Base-by-base conservation (phyloP, 2,113 vertebrate genomes). In the Tragelaphus buxtoni region DNA sequence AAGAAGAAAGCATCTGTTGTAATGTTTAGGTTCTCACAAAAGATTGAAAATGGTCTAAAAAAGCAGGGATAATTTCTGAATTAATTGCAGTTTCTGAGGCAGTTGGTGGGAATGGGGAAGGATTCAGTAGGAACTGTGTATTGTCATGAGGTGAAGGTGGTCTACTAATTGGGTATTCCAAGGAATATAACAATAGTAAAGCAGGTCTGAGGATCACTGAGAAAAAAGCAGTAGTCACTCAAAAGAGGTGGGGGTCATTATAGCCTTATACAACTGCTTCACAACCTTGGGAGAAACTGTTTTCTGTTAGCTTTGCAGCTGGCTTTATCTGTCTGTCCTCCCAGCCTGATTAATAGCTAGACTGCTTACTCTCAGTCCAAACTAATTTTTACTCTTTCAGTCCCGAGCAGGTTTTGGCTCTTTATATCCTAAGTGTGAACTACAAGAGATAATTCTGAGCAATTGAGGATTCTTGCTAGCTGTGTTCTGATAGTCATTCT, bases 271-370 rank as follows among this genome's bases (percentile, higher is more conserved):
- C 72, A 98, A 93, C 87, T 95, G 72, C 56, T 95, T 53, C 55
- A 51, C 51, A 83, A 88, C 86, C 82, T 96, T 96, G 55, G 47
- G 88, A 85, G 35, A 95, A 92, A 76, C 60, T 95, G 65, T 97
- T 95, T 97, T 97, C 88, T 96, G 93, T 92, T 97, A 95, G 94
- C 80, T 94, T 80, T 96, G 88, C 77, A 97, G 93, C 91, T 95
- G 93, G 91, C 76, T 97, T 92, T 98, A 94, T 97, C 84, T 96
- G 65, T 96, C 97, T 96, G 91, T 94, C 55, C 63, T 95, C 95
- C 95, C 30, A 87, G 26, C 32, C 80, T 98, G 97, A 97, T 97
- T 96, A 95, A 97, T 96, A 63, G 28, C 49, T 51, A 85, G 49
- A 2, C 85, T 97, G 95, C 85, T 97, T 97, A 88, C 88, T 95